Evolutionary conservation across 1,140 invertebrate species (phyloP).

Genomic region (Diorhabda carinulata): DNA sequence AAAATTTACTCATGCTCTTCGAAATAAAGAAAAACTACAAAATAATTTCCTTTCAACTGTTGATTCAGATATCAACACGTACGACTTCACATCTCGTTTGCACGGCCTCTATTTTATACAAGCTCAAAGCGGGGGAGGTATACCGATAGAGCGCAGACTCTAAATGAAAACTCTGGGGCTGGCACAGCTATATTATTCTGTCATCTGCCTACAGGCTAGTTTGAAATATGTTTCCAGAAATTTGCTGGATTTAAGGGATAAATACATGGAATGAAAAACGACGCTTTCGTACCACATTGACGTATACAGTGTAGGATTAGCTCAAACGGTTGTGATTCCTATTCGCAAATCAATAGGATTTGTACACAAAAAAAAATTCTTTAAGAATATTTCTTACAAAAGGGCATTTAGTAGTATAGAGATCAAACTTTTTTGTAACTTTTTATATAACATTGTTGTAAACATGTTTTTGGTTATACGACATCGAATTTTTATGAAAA

Average conservation of each 20-base stretch:
- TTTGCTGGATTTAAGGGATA: neutral
- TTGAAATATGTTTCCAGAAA: neutral
- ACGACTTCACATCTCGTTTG: neutral
- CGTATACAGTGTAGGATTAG: no score
- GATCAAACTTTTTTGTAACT: no score
- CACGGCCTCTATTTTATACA: neutral
- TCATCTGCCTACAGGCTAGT: neutral
- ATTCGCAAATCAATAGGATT: no score
- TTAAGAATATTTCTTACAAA: no score
- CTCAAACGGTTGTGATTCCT: no score
- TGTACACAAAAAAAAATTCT: no score
- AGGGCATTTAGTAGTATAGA: no score
- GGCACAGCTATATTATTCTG: neutral
- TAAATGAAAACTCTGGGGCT: neutral
- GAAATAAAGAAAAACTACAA: slow-evolving; percentile 1
- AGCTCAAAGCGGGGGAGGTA: neutral
- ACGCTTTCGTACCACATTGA: neutral
- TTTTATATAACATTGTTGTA: no score
- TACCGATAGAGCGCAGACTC: neutral
- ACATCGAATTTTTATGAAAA: no score
- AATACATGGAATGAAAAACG: neutral
- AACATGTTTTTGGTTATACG: no score
- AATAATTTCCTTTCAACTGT: neutral
- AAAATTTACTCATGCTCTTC: neutral
- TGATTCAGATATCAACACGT: slow-evolving; percentile 2